These are phyloP conservation scores for Haemorhous mexicanus DNA, from an alignment of 2,113 vertebrate genomes.

Conservation along the genomic window DNA sequence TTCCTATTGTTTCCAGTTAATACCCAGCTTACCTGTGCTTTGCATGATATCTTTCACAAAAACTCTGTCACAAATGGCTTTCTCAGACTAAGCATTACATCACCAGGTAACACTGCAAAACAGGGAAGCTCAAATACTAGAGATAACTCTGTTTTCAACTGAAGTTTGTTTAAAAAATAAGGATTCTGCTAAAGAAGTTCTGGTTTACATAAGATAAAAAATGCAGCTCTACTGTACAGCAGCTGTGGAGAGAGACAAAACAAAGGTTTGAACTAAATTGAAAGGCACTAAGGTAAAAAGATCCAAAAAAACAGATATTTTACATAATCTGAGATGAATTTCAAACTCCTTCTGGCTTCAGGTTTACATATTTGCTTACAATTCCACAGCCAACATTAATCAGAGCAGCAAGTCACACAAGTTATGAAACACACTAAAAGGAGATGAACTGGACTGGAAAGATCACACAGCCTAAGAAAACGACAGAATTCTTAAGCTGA, in stretches of 20 bases:
- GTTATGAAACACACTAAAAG: background rate
- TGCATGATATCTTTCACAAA: background rate
- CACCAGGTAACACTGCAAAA: background rate
- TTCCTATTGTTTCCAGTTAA: background rate
- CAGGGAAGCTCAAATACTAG: background rate
- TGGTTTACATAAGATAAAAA: background rate
- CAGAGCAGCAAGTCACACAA: background rate
- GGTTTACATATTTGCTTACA: background rate
- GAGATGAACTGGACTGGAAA: background rate
- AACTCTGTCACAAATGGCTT: background rate
- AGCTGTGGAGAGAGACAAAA: background rate
- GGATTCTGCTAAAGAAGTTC: background rate
- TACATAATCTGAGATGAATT: background rate
- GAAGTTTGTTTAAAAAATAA: background rate
- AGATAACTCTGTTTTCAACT: background rate
- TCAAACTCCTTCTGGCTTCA: background rate
- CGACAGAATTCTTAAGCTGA: background rate
- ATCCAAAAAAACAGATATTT: background rate
- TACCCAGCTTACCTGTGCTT: background rate
- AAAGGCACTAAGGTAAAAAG: background rate
- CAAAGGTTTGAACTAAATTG: background rate
- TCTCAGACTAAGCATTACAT: background rate
- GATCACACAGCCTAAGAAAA: background rate
- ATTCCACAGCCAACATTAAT: background rate
- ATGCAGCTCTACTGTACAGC: background rate